These are phyloP conservation scores for Alcedo quadribrachys DNA, from an alignment of 2,797 vertebrate genomes.

Conservation along the genomic window DNA sequence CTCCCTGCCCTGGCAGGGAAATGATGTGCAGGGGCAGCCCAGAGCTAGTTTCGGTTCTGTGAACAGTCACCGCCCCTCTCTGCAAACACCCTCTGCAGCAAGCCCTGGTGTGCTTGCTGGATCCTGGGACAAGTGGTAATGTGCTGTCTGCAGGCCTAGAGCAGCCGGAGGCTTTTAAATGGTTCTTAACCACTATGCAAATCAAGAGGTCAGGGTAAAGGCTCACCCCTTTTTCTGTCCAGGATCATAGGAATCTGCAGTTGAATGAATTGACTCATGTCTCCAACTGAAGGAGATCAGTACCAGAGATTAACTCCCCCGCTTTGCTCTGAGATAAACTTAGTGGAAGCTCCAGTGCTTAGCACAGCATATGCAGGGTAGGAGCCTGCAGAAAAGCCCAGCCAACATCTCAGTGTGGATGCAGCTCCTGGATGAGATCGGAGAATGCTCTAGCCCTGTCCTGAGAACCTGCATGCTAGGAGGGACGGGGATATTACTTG, in stretches of 20 bases:
- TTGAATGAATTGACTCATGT: background rate
- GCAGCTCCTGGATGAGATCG: background rate
- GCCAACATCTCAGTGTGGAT: background rate
- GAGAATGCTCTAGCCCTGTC: background rate
- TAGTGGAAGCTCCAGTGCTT: background rate
- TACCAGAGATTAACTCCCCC: background rate
- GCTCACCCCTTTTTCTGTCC: background rate
- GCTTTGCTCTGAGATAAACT: background rate
- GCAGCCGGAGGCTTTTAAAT: background rate
- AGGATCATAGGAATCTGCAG: background rate
- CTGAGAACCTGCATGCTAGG: background rate
- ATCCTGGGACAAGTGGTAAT: background rate
- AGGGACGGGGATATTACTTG: background rate
- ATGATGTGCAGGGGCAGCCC: background rate
- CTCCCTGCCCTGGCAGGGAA: background rate
- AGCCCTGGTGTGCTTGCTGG: background rate
- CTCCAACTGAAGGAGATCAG: background rate
- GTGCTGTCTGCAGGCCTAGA: background rate
- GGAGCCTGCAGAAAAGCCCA: background rate
- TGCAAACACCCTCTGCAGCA: background rate
- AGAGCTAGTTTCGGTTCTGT: background rate
- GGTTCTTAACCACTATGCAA: background rate
- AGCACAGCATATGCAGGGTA: background rate
- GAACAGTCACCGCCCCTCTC: background rate
- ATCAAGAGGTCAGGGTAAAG: background rate